These are phyloP conservation scores for Temnothorax ravouxi DNA, from an alignment of 2,888 invertebrate species.

Conservation along the genomic window DNA sequence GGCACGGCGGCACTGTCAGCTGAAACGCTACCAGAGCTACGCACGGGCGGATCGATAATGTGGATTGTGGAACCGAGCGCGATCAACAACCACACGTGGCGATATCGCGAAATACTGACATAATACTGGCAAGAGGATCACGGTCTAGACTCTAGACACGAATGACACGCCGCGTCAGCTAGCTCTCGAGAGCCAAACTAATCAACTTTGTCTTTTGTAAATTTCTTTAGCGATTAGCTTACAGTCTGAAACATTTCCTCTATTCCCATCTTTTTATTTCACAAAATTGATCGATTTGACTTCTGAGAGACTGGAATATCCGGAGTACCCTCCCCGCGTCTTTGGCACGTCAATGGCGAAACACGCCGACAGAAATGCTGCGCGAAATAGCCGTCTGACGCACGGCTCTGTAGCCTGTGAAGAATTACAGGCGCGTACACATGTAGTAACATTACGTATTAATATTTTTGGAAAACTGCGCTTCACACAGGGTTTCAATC, in stretches of 20 bases:
- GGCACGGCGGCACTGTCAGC: conserved; percentile 27
- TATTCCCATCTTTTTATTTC: background rate
- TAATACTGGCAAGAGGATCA: background rate
- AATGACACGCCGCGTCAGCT: background rate
- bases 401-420: background rate
- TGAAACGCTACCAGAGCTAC: conserved; percentile 46
- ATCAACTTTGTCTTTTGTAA: background rate
- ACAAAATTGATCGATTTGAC: background rate
- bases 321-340: background rate
- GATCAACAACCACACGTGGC: conserved; percentile 6
- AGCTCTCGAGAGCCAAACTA: background rate
- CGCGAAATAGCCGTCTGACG: background rate
- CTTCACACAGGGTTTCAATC: background rate
- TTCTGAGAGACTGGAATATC: conserved; percentile 4
- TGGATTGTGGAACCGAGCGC: background rate
- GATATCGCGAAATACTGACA: background rate
- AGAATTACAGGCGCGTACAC: background rate
- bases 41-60: conserved; percentile 11
- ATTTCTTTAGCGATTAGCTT: background rate
- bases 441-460: background rate
- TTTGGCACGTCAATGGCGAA: too few species aligned
- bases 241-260: background rate
- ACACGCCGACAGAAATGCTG: background rate
- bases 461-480: background rate
- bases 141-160: background rate